Conservation (phyloP, 2,113 vertebrate genomes). For the Barbus barbus region DNA sequence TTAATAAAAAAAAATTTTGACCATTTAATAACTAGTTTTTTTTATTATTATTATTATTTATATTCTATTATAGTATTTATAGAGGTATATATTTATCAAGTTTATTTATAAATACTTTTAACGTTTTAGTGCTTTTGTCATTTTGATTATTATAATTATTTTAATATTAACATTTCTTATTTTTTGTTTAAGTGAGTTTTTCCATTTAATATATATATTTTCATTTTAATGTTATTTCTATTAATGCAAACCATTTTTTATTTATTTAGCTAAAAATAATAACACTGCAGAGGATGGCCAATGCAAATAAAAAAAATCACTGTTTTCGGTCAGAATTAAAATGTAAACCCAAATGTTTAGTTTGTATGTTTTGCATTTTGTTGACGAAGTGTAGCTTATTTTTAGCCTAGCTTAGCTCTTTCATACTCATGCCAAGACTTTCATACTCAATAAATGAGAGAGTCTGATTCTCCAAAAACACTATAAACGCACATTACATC, state of each 20-base stretch:
- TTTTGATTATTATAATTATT: not conserved
- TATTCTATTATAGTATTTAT: not conserved
- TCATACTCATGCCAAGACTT: too few relatives aligned
- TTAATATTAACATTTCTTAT: not conserved
- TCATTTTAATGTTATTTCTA: not conserved
- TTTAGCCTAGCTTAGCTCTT: not conserved
- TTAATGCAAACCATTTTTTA: not conserved
- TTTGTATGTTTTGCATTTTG: not conserved
- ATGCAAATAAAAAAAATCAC: too few relatives aligned
- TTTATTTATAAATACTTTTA: too few relatives aligned
- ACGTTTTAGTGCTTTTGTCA: not conserved
- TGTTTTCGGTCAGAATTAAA: too few relatives aligned
- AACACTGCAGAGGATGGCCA: too few relatives aligned
- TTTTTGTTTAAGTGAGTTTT: not conserved
- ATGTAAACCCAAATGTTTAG: too few relatives aligned
- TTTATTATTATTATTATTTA: too few relatives aligned
- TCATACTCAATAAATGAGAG: not conserved
- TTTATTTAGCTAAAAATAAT: too few relatives aligned
- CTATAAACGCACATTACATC: not conserved
- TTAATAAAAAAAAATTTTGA: too few relatives aligned
- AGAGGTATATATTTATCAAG: not conserved
- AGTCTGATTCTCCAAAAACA: not conserved
- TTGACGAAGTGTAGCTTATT: not conserved
- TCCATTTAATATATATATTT: not conserved
- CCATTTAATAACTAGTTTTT: too few relatives aligned